Base-by-base conservation (phyloP, 2,888 invertebrate species). In the Dione juno region DNA sequence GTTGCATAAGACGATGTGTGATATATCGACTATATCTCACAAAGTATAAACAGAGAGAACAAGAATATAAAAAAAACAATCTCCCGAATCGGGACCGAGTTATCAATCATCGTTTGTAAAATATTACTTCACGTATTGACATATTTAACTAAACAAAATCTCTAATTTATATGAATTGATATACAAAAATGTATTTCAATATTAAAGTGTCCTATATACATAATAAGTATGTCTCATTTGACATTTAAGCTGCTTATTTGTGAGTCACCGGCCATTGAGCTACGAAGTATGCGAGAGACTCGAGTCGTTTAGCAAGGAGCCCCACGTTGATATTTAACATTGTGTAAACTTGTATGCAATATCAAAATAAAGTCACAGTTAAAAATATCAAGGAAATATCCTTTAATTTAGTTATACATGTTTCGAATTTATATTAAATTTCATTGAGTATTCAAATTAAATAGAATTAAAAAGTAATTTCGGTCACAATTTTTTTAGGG, bases 271-370 rank as follows among this genome's bases (percentile, higher is more conserved):
- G 14, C 54, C 37, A 45, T 16, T 35, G 35, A 61, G 28, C 28
- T 59, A 16, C 45, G 61, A 45, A 45, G 48, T 45, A 61, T 48
- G 37, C 48, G 68, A 37, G 52, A n/a, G 61, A 5, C 14, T 21
- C 21, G 16, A 48, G 35, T 28, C 50, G 68, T 68, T 54, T 63
- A 52, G 53, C 53, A 63, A 68, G 59, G 66, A 58, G 16, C 16
- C 53, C 6, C 53, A 59, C 48, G 40, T n/a, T 69, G 69, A 53
- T 69, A 69, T 69, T 64, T 69, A 69, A 48, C 13, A 54, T 69
- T 69, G 54, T 45, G 48, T 53, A 63, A 54, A 61, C 28, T n/a
- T 61, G n/a, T 61, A 45, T 28, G 45, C 45, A 45, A 61, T 19
- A n/a, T 61, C 7, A 45, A 16, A 61, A 43, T 16, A 61, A 61